Percentiles rank a stretch among this genome's conserved stretches.
phyloP scores from a whole-genome alignment of 2,888 invertebrate genomes.

The Athetis lepigone region DNA sequence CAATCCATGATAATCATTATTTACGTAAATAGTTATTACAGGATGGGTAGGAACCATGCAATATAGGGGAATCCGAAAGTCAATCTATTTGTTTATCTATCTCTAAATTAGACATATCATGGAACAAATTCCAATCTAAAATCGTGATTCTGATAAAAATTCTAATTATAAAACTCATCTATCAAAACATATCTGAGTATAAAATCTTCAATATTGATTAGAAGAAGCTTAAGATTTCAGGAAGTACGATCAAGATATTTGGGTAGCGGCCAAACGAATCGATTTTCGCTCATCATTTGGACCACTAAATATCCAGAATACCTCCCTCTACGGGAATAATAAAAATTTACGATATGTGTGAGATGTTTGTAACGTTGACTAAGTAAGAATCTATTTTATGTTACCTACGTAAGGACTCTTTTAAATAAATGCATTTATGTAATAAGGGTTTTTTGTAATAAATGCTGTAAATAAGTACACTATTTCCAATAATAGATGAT shows the following conservation, averaged over 20 bases:
- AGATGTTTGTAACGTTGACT: conserved; percentile 2
- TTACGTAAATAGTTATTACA: background rate
- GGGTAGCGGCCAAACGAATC: conserved; percentile 71
- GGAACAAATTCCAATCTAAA: background rate
- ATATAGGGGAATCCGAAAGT: background rate
- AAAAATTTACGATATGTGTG: conserved; percentile 6
- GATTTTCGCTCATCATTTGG: conserved; percentile 65
- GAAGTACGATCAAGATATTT: conserved; percentile 55
- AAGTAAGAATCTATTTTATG: conserved; percentile 1
- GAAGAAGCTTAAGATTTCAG: conserved; percentile 30
- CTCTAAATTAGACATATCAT: background rate
- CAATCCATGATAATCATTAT: background rate
- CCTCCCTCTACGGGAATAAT: conserved; percentile 1
- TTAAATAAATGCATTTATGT: background rate
- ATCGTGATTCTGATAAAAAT: no score
- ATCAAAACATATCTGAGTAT: background rate
- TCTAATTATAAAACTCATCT: background rate
- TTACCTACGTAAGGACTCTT: conserved; percentile 1
- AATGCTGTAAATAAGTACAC: no score
- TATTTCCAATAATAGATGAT: no score
- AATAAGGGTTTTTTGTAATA: no score
- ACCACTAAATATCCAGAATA: conserved; percentile 23
- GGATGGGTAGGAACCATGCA: background rate
- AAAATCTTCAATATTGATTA: conserved; percentile 8
- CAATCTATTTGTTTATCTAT: background rate